Conservation (phyloP, 2,797 vertebrate species). For the Astyanax mexicanus region DNA sequence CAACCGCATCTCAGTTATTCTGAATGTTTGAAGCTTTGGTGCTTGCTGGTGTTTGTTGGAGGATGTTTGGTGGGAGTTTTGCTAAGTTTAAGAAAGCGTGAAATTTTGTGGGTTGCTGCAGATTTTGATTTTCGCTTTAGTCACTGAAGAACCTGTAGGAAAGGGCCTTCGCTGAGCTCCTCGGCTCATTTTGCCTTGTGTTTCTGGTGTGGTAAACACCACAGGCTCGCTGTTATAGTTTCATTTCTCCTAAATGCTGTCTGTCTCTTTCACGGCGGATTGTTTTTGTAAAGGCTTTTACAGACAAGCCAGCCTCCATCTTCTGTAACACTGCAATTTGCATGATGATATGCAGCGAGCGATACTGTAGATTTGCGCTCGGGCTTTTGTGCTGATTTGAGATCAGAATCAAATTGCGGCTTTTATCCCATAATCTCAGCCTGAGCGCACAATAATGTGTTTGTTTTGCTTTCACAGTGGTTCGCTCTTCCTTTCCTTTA, state of each 20-base stretch:
- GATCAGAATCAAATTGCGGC: constrained; percentile 55
- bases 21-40: not conserved
- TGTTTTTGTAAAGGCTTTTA: constrained; percentile 1
- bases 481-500: constrained; percentile 11
- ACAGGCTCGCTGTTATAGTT: not conserved
- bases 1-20: too few species aligned
- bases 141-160: not conserved
- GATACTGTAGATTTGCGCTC: constrained; percentile 50
- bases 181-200: not conserved
- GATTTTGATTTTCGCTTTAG: not conserved
- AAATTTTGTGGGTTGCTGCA: not conserved
- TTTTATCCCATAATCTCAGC: constrained; percentile 58
- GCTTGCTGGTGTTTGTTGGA: not conserved
- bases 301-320: not conserved
- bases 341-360: constrained; percentile 48
- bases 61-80: too few species aligned
- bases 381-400: constrained; percentile 46
- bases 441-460: constrained; percentile 45
- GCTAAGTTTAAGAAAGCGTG: not conserved
- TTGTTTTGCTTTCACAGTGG: constrained; percentile 49
- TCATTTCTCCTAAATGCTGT: not conserved
- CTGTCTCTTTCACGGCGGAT: constrained; percentile 6
- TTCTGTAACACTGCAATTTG: constrained; percentile 37
- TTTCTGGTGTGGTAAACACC: not conserved
- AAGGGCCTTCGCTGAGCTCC: not conserved